Evolutionary conservation across 2,888 invertebrate genomes (phyloP), one percentile per base, ranked within the genome.

Genomic region (Chalcosyrphus nemorum): DNA sequence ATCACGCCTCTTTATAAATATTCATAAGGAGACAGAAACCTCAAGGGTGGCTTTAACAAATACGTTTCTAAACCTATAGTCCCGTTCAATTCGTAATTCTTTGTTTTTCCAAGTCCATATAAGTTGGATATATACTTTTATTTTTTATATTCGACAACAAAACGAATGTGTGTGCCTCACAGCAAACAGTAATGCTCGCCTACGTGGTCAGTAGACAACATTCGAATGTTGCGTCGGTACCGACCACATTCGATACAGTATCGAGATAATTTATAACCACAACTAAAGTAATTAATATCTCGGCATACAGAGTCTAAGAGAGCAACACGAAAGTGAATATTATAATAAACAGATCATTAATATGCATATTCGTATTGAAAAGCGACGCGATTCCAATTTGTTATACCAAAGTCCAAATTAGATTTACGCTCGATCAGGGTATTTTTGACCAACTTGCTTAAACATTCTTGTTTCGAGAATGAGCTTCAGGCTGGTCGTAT

Each of bases 321-420:
- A 32, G 78, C 47, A 65, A 41, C 72, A 41, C 17, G 74, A 74
- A 59, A 65, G 45, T 65, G 65, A 81, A 71, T 71, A 77, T 71
- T 77, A 77, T 81, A 81, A 81, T 81, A 71, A 81, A 38, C 71
- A 29, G 57, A 50, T 52, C 65, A 76, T 81, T 81, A 71, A 65
- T 81, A 81, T 81, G 81, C 77, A 71, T 61, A 59, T 71, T 70
- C 38, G 57, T 50, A 70, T 71, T 77, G 71, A 71, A 81, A 77
- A 57, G 24, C 70, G 76, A 81, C 81, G 70, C 71, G 77, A 77
- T 77, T 81, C 35, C 81, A 81, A 81, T 81, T 81, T 81, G 81
- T 76, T 50, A 59, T 65, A 65, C 65, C 65, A 52, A 59, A 71
- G 59, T 61, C 77, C 27, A 59, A 81, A 81, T 77, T 81, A 81